phyloP scores from a whole-genome alignment of 2,888 invertebrate genomes.

The Eugnorisma glareosa region DNA sequence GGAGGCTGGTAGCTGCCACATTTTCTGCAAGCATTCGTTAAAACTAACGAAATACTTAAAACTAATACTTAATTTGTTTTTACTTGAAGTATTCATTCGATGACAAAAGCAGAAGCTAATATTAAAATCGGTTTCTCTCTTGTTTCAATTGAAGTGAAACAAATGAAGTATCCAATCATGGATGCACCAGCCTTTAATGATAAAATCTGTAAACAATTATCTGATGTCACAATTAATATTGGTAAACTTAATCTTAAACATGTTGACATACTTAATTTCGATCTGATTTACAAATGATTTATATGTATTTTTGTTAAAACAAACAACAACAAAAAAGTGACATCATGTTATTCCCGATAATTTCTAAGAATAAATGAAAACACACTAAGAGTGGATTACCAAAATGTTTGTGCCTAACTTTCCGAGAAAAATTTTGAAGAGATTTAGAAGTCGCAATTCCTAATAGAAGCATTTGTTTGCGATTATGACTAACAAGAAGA shows the following conservation, averaged over 20 bases:
- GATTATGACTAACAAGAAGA: background rate
- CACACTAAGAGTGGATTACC: background rate
- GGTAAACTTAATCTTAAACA: slow-evolving; percentile 4
- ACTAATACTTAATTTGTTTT: too few relatives aligned
- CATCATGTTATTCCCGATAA: background rate
- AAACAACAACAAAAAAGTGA: slow-evolving; percentile 20
- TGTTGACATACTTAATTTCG: slow-evolving; percentile 16
- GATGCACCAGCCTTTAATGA: slow-evolving; percentile 3
- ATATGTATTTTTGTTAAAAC: background rate
- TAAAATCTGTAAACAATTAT: slow-evolving; percentile 16
- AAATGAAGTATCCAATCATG: background rate
- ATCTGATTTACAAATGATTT: slow-evolving; percentile 1
- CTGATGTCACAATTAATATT: slow-evolving; percentile 10
- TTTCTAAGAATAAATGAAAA: slow-evolving; percentile 12
- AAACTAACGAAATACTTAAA: background rate
- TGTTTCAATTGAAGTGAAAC: background rate
- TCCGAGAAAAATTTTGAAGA: background rate
- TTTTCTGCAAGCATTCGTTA: background rate
- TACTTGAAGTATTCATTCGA: too few relatives aligned
- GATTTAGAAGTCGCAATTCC: background rate
- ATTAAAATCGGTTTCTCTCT: background rate
- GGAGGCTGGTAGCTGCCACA: background rate
- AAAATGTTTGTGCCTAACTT: background rate
- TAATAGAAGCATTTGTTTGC: background rate
- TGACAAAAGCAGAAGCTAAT: background rate